These are phyloP conservation scores for Plusia festucae DNA, from an alignment of 2,888 invertebrate genomes.

Conservation along the genomic window DNA sequence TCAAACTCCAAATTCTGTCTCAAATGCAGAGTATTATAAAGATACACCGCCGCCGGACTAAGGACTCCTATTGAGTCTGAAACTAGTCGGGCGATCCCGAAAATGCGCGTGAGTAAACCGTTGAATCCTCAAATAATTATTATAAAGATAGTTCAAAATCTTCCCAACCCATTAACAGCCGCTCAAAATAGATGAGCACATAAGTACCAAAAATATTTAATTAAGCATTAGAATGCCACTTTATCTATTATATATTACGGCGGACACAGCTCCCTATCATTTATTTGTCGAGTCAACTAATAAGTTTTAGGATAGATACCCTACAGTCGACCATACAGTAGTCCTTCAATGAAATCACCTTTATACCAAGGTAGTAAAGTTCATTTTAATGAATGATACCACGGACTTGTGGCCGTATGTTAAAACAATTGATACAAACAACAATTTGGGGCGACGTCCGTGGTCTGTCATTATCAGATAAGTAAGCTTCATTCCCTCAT, in stretches of 20 bases:
- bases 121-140: too few relatives aligned
- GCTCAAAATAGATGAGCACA: slow-evolving; percentile 15
- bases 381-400: not conserved
- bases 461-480: slow-evolving; percentile 2
- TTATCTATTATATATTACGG: slow-evolving; percentile 21
- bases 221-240: slow-evolving; percentile 30
- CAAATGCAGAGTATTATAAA: too few relatives aligned
- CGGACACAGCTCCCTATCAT: slow-evolving; percentile 14
- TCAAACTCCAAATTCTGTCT: too few relatives aligned
- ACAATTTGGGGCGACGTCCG: not conserved
- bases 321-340: slow-evolving; percentile 19
- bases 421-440: slow-evolving; percentile 2
- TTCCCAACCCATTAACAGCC: too few relatives aligned
- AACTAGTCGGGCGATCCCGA: too few relatives aligned
- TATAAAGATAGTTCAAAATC: not conserved
- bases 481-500: not conserved
- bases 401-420: not conserved
- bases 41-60: too few relatives aligned
- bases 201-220: slow-evolving; percentile 32
- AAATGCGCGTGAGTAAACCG: too few relatives aligned
- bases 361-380: not conserved
- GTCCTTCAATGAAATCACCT: slow-evolving; percentile 30
- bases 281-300: slow-evolving; percentile 35
- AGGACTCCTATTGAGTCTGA: too few relatives aligned
- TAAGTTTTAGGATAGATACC: slow-evolving; percentile 31